These are phyloP conservation scores for Chionomys nivalis DNA, from an alignment of 2,113 vertebrate genomes.

Conservation along the genomic window DNA sequence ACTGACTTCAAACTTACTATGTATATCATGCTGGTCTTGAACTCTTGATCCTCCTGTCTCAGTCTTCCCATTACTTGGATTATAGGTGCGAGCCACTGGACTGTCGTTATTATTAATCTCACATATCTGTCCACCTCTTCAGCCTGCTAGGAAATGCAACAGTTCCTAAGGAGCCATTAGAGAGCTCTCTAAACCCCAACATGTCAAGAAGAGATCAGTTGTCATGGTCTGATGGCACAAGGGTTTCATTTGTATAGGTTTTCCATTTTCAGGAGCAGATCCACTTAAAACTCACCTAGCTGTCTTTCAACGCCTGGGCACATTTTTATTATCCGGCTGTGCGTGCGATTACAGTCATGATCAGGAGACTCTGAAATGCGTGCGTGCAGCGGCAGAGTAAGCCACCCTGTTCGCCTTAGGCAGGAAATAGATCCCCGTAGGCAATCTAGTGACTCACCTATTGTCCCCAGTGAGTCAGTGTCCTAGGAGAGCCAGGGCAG, in stretches of 20 bases:
- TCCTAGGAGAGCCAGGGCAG: rapidly evolving
- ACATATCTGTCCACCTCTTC: neutral
- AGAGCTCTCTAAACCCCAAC: neutral
- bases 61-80: neutral
- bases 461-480: neutral
- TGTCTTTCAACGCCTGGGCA: neutral
- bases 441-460: neutral
- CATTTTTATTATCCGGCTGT: neutral
- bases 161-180: neutral
- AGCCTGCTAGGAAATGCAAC: neutral
- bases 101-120: neutral
- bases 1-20: neutral
- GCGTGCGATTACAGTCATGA: neutral
- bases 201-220: neutral
- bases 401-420: neutral
- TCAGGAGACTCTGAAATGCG: neutral
- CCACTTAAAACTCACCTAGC: neutral
- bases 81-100: neutral
- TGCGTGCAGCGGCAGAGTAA: neutral
- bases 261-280: neutral
- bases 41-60: neutral
- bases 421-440: neutral
- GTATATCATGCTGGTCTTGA: neutral
- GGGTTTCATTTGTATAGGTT: neutral
- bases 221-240: neutral